Evolutionary conservation across 2,113 vertebrate genomes (phyloP), one percentile per base, ranked within the genome.

Genomic region (Mobula hypostoma): DNA sequence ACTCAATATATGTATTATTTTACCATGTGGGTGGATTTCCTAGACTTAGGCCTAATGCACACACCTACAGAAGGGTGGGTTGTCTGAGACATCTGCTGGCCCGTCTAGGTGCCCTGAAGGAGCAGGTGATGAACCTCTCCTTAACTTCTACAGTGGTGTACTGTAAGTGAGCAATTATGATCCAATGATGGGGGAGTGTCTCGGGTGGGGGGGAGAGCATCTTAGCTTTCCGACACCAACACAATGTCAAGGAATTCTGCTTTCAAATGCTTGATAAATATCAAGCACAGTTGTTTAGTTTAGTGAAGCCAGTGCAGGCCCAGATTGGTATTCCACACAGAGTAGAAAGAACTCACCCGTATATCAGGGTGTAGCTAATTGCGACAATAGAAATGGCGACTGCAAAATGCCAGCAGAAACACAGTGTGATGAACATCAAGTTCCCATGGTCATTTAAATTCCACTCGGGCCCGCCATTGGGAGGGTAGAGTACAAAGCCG

Each of bases 361-460:
- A 97, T 72, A 97, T 94, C 0, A 97, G 94, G 2, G 90, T 90
- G 94, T 97, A 97, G 94, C 96, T 97, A 29, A 95, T 0, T 0
- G 94, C 93, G 63, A 97, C 95, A 32, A 98, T 80, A 61, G 97
- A 94, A 91, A 98, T 36, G 0, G 98, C 97, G 0, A 95, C 95
- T 2, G 97, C 95, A 70, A 97, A 97, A 95, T 99, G 99, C 99
- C 99, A 99, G 96, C 98, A 98, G 96, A 98, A 99, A 95, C 99
- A 99, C 98, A 99, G 98, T 0, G 98, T 99, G 96, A 99, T 95
- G 72, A 99, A 99, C 98, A 99, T 99, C 95, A 98, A 74, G 95
- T 99, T 99, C 68, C 0, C 80, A 0, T 98, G 97, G 19, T 95
- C 95, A 0, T 95, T 48, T 94, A 97, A 95, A 92, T 98, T 95